Percentiles rank a stretch among this genome's conserved stretches.
Evolutionary conservation across 1,140 invertebrate species (phyloP).

Genomic region (Musca domestica): DNA sequence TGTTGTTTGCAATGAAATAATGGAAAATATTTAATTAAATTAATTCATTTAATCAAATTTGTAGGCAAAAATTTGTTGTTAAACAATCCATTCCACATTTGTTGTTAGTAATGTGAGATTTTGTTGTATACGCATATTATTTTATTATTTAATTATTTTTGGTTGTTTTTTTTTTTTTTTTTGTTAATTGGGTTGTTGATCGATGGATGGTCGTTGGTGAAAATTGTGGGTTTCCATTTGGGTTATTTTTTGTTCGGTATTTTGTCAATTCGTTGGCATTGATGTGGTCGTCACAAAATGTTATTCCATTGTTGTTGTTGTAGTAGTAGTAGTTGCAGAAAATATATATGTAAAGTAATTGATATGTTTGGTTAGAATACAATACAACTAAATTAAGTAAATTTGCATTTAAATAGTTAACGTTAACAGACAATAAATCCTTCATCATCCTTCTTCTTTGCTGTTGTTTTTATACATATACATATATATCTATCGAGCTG

Average conservation of each 20-base stretch:
- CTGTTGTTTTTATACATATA: neutral
- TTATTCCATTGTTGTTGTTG: slow-evolving; percentile 23
- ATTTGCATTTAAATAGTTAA: too few relatives aligned
- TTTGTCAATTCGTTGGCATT: slow-evolving; percentile 2
- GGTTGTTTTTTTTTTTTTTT: neutral
- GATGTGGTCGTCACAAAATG: neutral
- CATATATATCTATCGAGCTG: neutral
- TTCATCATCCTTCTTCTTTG: neutral
- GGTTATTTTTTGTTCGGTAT: neutral
- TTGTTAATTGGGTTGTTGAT: neutral
- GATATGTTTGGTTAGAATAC: slow-evolving; percentile 2
- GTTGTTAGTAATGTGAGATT: too few relatives aligned
- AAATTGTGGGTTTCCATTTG: neutral
- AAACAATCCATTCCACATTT: too few relatives aligned
- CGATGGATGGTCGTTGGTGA: neutral
- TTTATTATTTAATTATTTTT: too few relatives aligned
- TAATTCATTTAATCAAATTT: too few relatives aligned
- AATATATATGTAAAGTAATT: slow-evolving; percentile 19
- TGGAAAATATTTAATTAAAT: too few relatives aligned
- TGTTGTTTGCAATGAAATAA: too few relatives aligned
- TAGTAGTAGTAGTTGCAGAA: neutral
- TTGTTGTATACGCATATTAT: too few relatives aligned
- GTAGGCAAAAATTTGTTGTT: too few relatives aligned
- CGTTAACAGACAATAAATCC: too few relatives aligned
- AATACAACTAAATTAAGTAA: slow-evolving; percentile 1